Evolutionary conservation across 2,888 invertebrate genomes (phyloP), one percentile per base, ranked within the genome.

Genomic region (Apotomis capreana): DNA sequence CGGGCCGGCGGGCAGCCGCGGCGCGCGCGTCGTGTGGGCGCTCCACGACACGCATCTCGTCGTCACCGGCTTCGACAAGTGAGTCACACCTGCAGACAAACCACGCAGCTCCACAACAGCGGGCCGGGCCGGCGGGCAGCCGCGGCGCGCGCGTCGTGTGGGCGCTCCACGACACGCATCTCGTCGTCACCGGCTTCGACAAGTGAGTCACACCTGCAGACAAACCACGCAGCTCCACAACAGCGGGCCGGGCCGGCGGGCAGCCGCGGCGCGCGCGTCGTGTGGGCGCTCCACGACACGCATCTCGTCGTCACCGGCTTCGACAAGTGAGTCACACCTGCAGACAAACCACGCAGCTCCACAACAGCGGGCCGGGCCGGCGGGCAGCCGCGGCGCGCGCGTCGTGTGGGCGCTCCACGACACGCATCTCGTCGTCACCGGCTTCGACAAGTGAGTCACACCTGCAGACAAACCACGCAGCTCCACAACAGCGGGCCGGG

Each of bases 21-120:
- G 98, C 26, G 99, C 98, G 5, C 94, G 99, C 75, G 94, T 98
- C 40, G 95, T 97, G 58, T 99, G 98, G 98, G 98, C 97, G 0
- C 94, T 98, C 36, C 96, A 96, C 81, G 98, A 97, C 9, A 95
- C 96, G 75, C 97, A 96, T 83, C 94, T 99, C 52, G 96, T 98
- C 69, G 96, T 98, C 75, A 97, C 97, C 74, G 98, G 98, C 71
- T 99, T 99, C 83, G 97, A 98, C 88, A 98, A 96, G 97, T 97
- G 82, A 84, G 93, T 85, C 26, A 26, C 26, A 26, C 26, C 26
- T 26, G 26, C 26, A 26, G 26, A 26, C 2, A 26, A 26, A n/a
- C n/a, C n/a, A n/a, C n/a, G n/a, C n/a, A n/a, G n/a, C n/a, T n/a
- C n/a, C n/a, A 89, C 95, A 52, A 87, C 90, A 49, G 95, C 98